Evolutionary conservation across 2,797 vertebrate genomes (phyloP).

Genomic region (Fundulus diaphanus): DNA sequence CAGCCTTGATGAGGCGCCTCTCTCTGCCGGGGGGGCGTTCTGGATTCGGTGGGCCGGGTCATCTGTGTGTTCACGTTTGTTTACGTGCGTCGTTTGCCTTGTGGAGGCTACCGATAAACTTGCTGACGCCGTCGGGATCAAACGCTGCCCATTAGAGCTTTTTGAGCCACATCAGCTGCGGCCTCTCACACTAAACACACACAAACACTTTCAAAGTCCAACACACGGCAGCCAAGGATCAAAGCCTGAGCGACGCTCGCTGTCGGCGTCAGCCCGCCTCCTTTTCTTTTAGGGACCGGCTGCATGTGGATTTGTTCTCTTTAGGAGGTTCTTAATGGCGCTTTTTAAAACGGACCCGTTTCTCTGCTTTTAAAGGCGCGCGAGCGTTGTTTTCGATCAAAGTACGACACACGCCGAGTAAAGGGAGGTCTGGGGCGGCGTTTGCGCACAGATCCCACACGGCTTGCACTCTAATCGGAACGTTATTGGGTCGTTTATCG

Average conservation of each 20-base stretch:
- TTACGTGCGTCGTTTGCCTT: background rate
- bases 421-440: background rate
- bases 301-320: background rate
- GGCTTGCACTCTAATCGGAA: background rate
- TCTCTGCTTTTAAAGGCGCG: background rate
- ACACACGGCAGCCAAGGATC: background rate
- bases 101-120: constrained; percentile 34
- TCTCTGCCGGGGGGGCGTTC: background rate
- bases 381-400: background rate
- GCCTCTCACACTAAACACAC: constrained; percentile 3
- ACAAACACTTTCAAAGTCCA: constrained; percentile 3
- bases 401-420: no score
- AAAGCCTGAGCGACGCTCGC: constrained; percentile 18
- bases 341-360: background rate
- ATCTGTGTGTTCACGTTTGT: background rate
- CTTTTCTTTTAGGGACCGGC: background rate
- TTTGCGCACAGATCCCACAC: background rate
- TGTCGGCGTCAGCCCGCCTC: background rate
- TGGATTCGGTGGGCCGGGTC: constrained; percentile 20
- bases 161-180: constrained; percentile 23
- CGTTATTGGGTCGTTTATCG: background rate
- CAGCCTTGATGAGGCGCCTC: background rate
- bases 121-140: constrained; percentile 34
- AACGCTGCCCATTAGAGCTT: constrained; percentile 25
- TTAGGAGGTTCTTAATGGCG: background rate